Conservation (phyloP, 2,113 vertebrate genomes). For the Salminus brasiliensis region DNA sequence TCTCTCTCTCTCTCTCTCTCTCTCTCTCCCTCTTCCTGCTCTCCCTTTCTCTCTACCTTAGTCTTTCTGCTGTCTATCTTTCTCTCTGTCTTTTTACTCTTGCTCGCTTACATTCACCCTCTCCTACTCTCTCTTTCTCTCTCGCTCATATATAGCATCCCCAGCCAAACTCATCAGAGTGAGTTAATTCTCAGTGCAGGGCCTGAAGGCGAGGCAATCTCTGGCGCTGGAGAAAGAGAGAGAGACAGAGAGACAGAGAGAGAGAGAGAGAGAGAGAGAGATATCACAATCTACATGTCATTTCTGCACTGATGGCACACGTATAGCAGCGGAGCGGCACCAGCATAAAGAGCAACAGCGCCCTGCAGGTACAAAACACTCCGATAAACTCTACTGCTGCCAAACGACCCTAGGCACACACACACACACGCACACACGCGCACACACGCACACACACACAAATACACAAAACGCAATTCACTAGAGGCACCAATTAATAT, state of each 20-base stretch:
- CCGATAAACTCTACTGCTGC: slow-evolving; percentile 33
- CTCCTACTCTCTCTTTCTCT: not conserved
- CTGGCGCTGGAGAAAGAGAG: not conserved
- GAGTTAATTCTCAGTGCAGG: slow-evolving; percentile 19
- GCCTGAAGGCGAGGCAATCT: slow-evolving; percentile 25
- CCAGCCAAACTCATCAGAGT: slow-evolving; percentile 21
- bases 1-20: too few species aligned
- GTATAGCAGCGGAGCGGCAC: slow-evolving; percentile 20
- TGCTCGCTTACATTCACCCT: not conserved
- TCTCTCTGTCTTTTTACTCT: not conserved
- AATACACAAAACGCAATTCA: not conserved
- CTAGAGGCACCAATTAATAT: slow-evolving; percentile 12
- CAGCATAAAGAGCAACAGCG: slow-evolving; percentile 42
- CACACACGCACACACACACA: not conserved
- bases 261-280: slow-evolving; percentile 18
- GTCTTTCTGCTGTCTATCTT: not conserved
- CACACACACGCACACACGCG: slow-evolving; percentile 11
- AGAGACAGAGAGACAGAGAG: too few species aligned
- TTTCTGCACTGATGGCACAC: slow-evolving; percentile 35
- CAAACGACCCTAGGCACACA: slow-evolving; percentile 31
- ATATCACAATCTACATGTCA: slow-evolving; percentile 40
- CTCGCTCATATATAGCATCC: not conserved
- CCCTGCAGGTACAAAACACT: slow-evolving; percentile 39
- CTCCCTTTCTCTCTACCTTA: not conserved
- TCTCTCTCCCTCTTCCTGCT: not conserved